phyloP scores from a whole-genome alignment of 2,113 vertebrate genomes.

The Aleadryas rufinucha region DNA sequence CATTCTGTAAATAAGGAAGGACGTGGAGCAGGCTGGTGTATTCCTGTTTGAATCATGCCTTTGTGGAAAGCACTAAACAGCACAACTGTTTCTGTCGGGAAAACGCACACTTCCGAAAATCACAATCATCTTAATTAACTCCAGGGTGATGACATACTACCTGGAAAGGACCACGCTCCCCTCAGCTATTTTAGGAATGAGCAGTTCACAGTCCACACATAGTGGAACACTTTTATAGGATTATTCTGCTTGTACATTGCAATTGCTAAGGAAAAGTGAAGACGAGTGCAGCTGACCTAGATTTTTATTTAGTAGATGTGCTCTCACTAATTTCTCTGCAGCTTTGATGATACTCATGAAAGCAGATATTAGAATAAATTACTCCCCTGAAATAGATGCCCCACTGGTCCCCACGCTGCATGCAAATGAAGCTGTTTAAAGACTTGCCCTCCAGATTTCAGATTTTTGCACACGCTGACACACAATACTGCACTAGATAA shows the following conservation, averaged over 20 bases:
- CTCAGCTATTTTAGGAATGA: background rate
- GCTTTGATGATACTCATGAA: slow-evolving; percentile 49
- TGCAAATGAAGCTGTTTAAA: background rate
- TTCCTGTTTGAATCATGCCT: slow-evolving; percentile 6
- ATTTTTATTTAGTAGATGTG: slow-evolving; percentile 51
- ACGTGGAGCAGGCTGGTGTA: slow-evolving; percentile 7
- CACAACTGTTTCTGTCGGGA: background rate
- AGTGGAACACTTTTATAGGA: slow-evolving; percentile 16
- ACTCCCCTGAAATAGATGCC: slow-evolving; percentile 25
- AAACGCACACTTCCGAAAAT: slow-evolving; percentile 1
- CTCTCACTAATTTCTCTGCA: slow-evolving; percentile 45
- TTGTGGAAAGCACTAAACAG: slow-evolving; percentile 26
- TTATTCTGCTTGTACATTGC: slow-evolving; percentile 51
- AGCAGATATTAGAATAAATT: slow-evolving; percentile 49
- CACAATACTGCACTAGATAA: background rate
- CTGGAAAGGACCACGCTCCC: background rate
- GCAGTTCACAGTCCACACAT: background rate
- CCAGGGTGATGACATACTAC: background rate
- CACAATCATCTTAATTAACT: background rate
- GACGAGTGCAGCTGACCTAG: slow-evolving; percentile 31
- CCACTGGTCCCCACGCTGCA: background rate
- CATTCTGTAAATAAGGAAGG: slow-evolving; percentile 51
- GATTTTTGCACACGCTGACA: background rate
- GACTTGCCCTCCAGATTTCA: background rate
- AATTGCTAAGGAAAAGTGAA: slow-evolving; percentile 39